A percentile compares a stretch with the other conserved stretches of the same genome.
These are phyloP conservation scores for Leptoteleia sp. DNA, from an alignment of 1,140 invertebrate species.

Conservation along the genomic window DNA sequence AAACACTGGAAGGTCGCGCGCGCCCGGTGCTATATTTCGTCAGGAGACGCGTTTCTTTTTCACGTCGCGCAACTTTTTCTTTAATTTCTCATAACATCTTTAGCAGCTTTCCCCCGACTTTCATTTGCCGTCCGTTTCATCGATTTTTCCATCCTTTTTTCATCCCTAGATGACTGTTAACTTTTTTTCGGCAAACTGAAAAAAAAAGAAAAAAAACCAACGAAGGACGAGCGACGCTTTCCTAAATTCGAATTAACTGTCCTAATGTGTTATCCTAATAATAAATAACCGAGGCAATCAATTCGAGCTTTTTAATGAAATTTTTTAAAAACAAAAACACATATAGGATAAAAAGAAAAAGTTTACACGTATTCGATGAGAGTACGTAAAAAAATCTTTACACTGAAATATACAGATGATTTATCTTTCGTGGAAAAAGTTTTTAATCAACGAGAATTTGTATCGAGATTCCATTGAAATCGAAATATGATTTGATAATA, in stretches of 20 bases:
- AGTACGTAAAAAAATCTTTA: slow-evolving; percentile 1
- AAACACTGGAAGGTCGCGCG: slow-evolving; percentile 18
- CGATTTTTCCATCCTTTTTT: slow-evolving; percentile 58
- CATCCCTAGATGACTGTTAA: slow-evolving; percentile 38
- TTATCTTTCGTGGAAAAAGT: slow-evolving; percentile 8
- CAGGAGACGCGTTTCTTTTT: slow-evolving; percentile 19
- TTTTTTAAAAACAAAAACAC: too few relatives aligned
- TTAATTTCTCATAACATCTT: slow-evolving; percentile 65
- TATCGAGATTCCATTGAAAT: background rate
- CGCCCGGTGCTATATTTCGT: slow-evolving; percentile 31
- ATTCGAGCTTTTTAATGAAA: slow-evolving; percentile 20
- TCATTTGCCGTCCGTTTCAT: slow-evolving; percentile 46
- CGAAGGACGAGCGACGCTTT: slow-evolving; percentile 14
- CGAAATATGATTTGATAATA: slow-evolving; percentile 3
- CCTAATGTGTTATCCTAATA: slow-evolving; percentile 40
- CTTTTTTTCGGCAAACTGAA: too few relatives aligned
- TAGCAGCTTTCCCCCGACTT: slow-evolving; percentile 52
- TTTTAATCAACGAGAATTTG: slow-evolving; percentile 12
- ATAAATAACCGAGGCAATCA: slow-evolving; percentile 42
- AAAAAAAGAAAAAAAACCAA: slow-evolving; percentile 18
- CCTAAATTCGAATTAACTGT: slow-evolving; percentile 48
- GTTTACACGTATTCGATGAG: slow-evolving; percentile 6
- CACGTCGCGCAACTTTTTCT: slow-evolving; percentile 58
- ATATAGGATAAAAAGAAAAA: background rate
- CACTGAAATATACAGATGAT: background rate